Percentiles rank a stretch among this genome's conserved stretches.
Conservation (phyloP, 2,797 vertebrate species). For the Anguilla anguilla region DNA sequence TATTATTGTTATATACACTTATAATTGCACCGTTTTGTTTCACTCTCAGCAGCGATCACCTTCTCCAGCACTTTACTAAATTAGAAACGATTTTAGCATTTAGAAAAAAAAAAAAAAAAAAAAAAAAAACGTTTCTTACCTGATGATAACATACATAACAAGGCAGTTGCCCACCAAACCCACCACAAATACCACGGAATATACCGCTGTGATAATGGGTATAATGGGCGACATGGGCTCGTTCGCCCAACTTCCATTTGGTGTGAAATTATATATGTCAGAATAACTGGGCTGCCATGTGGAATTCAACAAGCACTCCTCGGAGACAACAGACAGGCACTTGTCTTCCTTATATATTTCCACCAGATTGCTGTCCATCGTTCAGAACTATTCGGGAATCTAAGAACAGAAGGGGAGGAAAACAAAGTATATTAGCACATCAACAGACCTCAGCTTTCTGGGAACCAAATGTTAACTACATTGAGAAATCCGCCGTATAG, state of each 20-base stretch:
- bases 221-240: conserved; percentile 86
- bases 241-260: conserved; percentile 67
- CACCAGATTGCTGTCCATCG: conserved; percentile 82
- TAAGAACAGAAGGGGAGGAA: conserved; percentile 10
- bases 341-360: conserved; percentile 85
- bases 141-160: conserved; percentile 98
- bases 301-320: conserved; percentile 65
- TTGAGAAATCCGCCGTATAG: neutral
- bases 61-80: neutral
- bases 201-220: conserved; percentile 91
- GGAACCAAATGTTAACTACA: neutral
- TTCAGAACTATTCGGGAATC: conserved; percentile 22
- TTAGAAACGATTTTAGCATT: neutral
- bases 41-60: neutral
- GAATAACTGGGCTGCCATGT: conserved; percentile 62
- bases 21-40: neutral
- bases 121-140: conserved; percentile 70
- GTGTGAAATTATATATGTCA: conserved; percentile 67
- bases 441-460: neutral
- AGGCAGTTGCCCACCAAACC: conserved; percentile 93
- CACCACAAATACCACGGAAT: conserved; percentile 94
- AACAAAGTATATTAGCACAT: neutral
- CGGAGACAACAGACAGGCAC: conserved; percentile 68
- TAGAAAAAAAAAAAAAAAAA: neutral
- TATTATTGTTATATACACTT: neutral